phyloP scores from a whole-genome alignment of 2,888 invertebrate genomes.

The Pyrrhia umbra region DNA sequence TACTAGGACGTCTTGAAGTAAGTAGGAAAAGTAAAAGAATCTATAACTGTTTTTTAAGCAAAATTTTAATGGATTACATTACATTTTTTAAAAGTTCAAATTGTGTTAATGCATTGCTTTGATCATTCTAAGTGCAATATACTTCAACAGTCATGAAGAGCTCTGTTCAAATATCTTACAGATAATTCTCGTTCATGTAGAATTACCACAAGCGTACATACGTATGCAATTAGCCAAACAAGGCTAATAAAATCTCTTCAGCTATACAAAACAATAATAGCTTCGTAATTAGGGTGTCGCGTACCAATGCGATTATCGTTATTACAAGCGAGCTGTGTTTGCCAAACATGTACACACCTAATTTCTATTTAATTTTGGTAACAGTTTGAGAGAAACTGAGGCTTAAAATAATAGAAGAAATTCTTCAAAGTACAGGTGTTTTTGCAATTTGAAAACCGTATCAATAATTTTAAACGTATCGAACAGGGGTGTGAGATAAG shows the following conservation, averaged over 20 bases:
- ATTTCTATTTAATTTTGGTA: conserved; percentile 37
- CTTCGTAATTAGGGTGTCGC: conserved; percentile 39
- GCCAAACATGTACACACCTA: conserved; percentile 37
- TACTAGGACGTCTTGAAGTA: conserved; percentile 33
- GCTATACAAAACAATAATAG: conserved; percentile 29
- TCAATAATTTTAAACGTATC: no score
- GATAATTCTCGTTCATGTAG: background rate
- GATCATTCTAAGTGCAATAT: background rate
- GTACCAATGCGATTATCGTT: conserved; percentile 40
- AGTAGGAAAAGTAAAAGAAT: conserved; percentile 6
- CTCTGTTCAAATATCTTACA: background rate
- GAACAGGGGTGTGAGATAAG: no score
- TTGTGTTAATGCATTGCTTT: no score
- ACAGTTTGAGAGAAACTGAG: conserved; percentile 9
- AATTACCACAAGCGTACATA: conserved; percentile 8
- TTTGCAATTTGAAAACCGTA: no score
- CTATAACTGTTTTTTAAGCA: background rate
- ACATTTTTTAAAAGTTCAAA: background rate
- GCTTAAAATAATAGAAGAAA: background rate
- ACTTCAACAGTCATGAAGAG: background rate
- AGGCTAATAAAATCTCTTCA: conserved; percentile 31
- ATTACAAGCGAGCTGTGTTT: conserved; percentile 28
- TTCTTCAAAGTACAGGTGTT: background rate
- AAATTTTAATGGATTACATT: no score
- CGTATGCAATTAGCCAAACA: conserved; percentile 30